These are phyloP conservation scores for Drosophila colorata DNA, from an alignment of 2,888 invertebrate genomes.

Conservation along the genomic window DNA sequence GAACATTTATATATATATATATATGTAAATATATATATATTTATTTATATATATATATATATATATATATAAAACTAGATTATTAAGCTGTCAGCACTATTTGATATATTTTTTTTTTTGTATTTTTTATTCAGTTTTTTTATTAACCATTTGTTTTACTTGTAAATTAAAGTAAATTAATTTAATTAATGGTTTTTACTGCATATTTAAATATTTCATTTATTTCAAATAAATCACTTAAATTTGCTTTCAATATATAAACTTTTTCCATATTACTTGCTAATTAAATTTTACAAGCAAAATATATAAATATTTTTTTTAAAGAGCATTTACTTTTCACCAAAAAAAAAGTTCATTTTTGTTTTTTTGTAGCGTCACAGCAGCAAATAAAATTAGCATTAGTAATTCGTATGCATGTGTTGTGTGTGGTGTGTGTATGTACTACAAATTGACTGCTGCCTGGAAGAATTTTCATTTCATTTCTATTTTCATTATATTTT, in stretches of 20 bases:
- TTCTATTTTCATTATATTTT: constrained; percentile 28
- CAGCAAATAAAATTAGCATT: constrained; percentile 76
- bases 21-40: no score
- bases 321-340: constrained; percentile 28
- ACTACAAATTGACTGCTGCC: constrained; percentile 35
- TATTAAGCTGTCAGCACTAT: no score
- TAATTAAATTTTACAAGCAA: background rate
- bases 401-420: constrained; percentile 71
- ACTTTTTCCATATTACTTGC: background rate
- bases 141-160: no score
- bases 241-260: background rate
- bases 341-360: background rate
- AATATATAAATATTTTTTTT: background rate
- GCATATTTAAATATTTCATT: no score
- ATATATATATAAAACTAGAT: no score
- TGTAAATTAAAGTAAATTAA: no score
- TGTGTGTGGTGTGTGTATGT: constrained; percentile 18
- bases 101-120: no score
- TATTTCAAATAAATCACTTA: background rate
- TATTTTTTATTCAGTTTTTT: background rate
- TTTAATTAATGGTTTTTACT: background rate
- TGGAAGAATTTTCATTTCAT: constrained; percentile 36
- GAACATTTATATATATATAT: no score
- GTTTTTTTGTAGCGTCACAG: constrained; percentile 13
- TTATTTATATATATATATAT: no score